Base-by-base conservation (phyloP, 2,797 vertebrate species). In the Myioborus melanocephalus region DNA sequence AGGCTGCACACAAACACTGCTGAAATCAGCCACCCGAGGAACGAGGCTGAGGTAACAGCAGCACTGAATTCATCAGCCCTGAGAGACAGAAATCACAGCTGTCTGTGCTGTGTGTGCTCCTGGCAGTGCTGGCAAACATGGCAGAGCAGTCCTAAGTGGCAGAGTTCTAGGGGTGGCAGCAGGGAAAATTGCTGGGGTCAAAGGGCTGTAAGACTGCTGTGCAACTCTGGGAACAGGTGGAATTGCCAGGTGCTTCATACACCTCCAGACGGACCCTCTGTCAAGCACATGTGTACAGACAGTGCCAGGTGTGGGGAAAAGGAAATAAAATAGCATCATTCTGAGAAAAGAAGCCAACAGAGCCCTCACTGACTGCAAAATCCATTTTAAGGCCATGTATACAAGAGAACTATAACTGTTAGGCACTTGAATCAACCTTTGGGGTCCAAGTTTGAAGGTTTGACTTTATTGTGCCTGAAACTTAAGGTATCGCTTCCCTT, bases 281-380 rank as follows among this genome's bases (percentile, higher is more conserved):
- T 47, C 73, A 56, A 61, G 28, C 3, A 4, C 26, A 39, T 2
- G 5, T 50, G 30, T 11, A 70, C 12, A 75, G 19, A 4, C n/a
- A 46, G n/a, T 6, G 3, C 3, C 32, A 47, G 12, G 14, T 34
- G 49, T 35, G 39, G 7, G 5, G 18, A 0, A 2, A 26, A 72
- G 32, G 27, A 53, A 63, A 26, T 12, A 79, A 82, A 82, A 52
- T 9, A 61, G 10, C 3, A 3, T 17, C 12, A 17, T 49, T 43
- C n/a, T 63, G 14, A 50, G 21, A 61, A 7, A 83, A 80, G 34
- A 14, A 86, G 57, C 13, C 21, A 37, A 12, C 23, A 57, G 52
- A 83, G 27, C 19, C 44, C 27, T 34, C 53, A 18, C 6, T 56
- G 49, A 32, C 26, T 49, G 19, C 15, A 34, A 82, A 78, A 84